These are phyloP conservation scores for Atethmia centrago DNA, from an alignment of 2,888 invertebrate genomes.

Conservation along the genomic window DNA sequence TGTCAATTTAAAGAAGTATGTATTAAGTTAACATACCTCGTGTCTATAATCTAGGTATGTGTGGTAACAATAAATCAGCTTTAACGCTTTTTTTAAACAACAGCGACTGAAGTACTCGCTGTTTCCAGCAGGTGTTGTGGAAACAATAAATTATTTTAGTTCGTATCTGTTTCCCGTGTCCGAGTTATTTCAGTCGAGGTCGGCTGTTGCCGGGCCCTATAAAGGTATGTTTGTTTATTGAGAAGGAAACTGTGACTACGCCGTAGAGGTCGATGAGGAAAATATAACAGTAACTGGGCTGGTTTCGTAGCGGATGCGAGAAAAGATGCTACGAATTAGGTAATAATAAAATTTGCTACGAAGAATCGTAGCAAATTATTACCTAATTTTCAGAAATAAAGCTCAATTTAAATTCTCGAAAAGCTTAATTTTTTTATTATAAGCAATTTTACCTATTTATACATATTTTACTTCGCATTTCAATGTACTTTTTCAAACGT, in stretches of 20 bases:
- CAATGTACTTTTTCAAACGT: no score
- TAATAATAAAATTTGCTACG: constrained; percentile 46
- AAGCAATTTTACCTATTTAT: no score
- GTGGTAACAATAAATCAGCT: constrained; percentile 31
- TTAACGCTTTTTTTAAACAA: constrained; percentile 33
- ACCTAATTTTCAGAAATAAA: background rate
- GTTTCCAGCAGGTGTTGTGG: constrained; percentile 41
- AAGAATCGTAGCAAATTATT: constrained; percentile 6
- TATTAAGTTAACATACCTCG: background rate
- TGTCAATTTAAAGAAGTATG: background rate
- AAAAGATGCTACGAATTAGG: constrained; percentile 12
- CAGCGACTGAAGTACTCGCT: constrained; percentile 22
- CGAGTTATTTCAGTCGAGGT: constrained; percentile 58
- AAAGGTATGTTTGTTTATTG: constrained; percentile 20
- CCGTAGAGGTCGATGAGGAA: background rate
- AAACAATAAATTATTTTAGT: constrained; percentile 53
- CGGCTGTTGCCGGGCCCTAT: constrained; percentile 45
- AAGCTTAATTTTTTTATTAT: no score
- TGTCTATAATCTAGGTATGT: background rate
- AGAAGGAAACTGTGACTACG: background rate
- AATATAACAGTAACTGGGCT: background rate
- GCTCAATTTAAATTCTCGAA: background rate
- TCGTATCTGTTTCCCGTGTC: constrained; percentile 57
- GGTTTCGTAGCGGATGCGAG: background rate
- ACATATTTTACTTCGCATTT: no score